Evolutionary conservation across 1,140 invertebrate species (phyloP).

Genomic region (Aphis gossypii): DNA sequence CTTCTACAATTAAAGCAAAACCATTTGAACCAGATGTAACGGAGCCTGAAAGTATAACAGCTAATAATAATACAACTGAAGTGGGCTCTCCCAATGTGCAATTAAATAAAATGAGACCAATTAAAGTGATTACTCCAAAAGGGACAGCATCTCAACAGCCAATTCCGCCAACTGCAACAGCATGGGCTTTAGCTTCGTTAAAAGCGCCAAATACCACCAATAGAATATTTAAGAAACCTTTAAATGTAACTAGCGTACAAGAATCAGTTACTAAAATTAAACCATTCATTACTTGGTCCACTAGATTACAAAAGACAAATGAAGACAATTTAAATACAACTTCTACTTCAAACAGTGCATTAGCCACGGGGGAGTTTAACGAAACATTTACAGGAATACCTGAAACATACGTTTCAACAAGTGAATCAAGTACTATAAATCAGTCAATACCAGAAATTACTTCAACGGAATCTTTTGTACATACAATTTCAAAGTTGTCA

Average conservation of each 20-base stretch:
- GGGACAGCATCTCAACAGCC: neutral
- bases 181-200: slow-evolving; percentile 57
- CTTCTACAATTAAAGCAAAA: slow-evolving; percentile 44
- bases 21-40: neutral
- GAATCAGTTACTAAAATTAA: slow-evolving; percentile 58
- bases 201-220: slow-evolving; percentile 50
- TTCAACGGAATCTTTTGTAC: slow-evolving; percentile 24
- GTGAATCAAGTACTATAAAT: neutral
- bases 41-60: neutral
- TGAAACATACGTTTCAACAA: neutral
- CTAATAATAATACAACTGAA: neutral
- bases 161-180: slow-evolving; percentile 55
- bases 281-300: slow-evolving; percentile 60
- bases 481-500: neutral
- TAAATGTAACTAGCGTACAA: neutral
- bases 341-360: neutral
- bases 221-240: slow-evolving; percentile 19
- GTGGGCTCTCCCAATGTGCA: neutral
- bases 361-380: neutral
- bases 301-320: slow-evolving; percentile 59
- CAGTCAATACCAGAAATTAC: neutral
- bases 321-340: slow-evolving; percentile 38
- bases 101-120: slow-evolving; percentile 30
- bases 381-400: neutral
- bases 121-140: slow-evolving; percentile 31